Evolutionary conservation across 2,888 invertebrate species (phyloP), one percentile per base, ranked within the genome.

Genomic region (Agapetus fuscipes): DNA sequence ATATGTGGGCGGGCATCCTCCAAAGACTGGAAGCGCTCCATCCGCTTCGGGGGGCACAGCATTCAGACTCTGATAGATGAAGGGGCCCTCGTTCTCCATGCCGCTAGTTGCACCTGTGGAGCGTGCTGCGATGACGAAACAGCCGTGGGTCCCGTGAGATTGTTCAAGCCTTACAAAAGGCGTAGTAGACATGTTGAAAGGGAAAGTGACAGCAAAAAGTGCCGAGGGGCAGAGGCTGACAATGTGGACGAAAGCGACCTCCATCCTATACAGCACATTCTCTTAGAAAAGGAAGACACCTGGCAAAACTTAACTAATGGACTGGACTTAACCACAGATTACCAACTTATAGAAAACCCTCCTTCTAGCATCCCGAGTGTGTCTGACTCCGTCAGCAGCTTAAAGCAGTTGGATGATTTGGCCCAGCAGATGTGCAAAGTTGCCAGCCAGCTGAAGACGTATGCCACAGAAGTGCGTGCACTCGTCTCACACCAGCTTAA

Each of bases 21-120:
- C 57, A 95, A 95, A 62, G 95, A 95, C 62, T 95, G 94, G 95
- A 95, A 95, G 59, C 71, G 94, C 43, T 94, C 93, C 50, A 94
- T 95, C 50, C 75, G 91, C 49, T 90, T 88, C 62, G 94, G 91
- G 16, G 94, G 94, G 0, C 73, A 93, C 49, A 91, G 91, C 53
- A 72, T 95, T 34, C 91, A 91, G 58, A 89, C 89, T 12, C 65
- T 95, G 37, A 93, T 95, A 43, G 93, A 94, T 56, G 91, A 91
- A 61, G 89, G 87, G 17, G 80, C 91, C 48, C 70, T 95, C 26
- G 80, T 85, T 45, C 94, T 94, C 1, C 94, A 95, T 62, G 94
- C 95, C 7, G 93, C 93, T 14, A 91, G 91, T 54, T 95, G 95
- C 59, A 94, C 93, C 10, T 95, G 95, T 66, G 81, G 87, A 20